Evolutionary conservation across 2,797 vertebrate genomes (phyloP), one percentile per base, ranked within the genome.

Genomic region (Poecilia velifera): DNA sequence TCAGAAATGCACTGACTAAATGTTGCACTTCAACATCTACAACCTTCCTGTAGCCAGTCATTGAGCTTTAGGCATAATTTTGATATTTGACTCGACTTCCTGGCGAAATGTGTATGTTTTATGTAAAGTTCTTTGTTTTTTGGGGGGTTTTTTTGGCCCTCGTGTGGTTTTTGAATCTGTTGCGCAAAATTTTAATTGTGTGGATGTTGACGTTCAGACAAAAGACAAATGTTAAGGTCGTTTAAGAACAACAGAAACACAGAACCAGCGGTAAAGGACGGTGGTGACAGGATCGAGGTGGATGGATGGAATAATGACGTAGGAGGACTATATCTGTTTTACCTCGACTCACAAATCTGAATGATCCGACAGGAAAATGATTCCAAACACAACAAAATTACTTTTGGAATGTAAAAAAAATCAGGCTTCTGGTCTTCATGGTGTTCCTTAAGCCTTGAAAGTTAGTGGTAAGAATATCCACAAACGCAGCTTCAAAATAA

Each of bases 401-500:
- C 36, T 25, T 68, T 68, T 22, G 34, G 18, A 39, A 39, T 66
- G 49, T 22, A 34, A 10, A 68, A 62, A 66, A 39, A 41, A 3
- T 64, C 3, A 20, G 34, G 36, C 20, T 41, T 34, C 20, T 43
- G 22, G 39, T 70, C 1, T 43, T 70, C 14, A 70, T n/a, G 6
- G 22, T 5, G 39, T 6, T n/a, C 4, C 12, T 43, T 43, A n/a
- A 43, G 20, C 78, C 4, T 36, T 74, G 53, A 81, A 76, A 36
- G 4, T 20, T 25, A n/a, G 64, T 22, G 36, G 20, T 68, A 13
- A 41, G 20, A 68, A 70, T n/a, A 46, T 46, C 68, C 5, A 45
- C 13, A 71, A 82, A 36, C 9, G 7, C 34, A 72, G 31, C 39
- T 7, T 46, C 43, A 72, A 73, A 68, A 70, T 72, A 43, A 72